These are phyloP conservation scores for Myxocyprinus asiaticus DNA, from an alignment of 2,113 vertebrate species.

Conservation along the genomic window DNA sequence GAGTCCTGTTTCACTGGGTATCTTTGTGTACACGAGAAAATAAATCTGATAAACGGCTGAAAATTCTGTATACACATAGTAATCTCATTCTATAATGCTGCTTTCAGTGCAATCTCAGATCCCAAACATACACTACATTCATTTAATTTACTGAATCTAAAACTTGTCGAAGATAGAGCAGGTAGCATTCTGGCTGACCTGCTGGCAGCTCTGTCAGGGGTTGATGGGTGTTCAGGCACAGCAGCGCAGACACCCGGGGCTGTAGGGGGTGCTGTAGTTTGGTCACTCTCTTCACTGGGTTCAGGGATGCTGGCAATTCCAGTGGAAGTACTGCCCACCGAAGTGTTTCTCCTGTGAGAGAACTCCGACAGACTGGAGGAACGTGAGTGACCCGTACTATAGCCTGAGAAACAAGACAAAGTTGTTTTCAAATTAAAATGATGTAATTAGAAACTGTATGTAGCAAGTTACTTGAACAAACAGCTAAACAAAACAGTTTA, in stretches of 20 bases:
- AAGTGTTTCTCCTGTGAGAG: conserved; percentile 89
- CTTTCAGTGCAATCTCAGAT: too few relatives aligned
- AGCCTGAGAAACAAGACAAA: conserved; percentile 70
- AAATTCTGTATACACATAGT: neutral
- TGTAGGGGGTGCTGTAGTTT: conserved; percentile 57
- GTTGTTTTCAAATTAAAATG: neutral
- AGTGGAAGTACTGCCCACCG: conserved; percentile 88
- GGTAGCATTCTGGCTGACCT: conserved; percentile 36
- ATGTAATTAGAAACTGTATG: neutral
- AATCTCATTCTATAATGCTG: too few relatives aligned
- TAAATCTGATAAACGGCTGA: neutral
- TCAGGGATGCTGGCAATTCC: conserved; percentile 92
- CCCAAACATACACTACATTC: too few relatives aligned
- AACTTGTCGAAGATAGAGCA: neutral
- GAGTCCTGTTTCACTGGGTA: conserved; percentile 93
- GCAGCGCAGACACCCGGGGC: conserved; percentile 64
- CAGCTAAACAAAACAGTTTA: too few relatives aligned
- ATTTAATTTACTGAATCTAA: neutral
- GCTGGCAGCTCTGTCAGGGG: conserved; percentile 71
- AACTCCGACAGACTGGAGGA: conserved; percentile 93
- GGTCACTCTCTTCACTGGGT: conserved; percentile 77
- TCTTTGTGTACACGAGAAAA: conserved; percentile 66
- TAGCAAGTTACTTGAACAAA: neutral
- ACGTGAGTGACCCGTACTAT: conserved; percentile 91
- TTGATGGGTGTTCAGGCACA: conserved; percentile 68